Conservation (phyloP, 2,888 invertebrate genomes). For the Acanthococcus lagerstroemiae region DNA sequence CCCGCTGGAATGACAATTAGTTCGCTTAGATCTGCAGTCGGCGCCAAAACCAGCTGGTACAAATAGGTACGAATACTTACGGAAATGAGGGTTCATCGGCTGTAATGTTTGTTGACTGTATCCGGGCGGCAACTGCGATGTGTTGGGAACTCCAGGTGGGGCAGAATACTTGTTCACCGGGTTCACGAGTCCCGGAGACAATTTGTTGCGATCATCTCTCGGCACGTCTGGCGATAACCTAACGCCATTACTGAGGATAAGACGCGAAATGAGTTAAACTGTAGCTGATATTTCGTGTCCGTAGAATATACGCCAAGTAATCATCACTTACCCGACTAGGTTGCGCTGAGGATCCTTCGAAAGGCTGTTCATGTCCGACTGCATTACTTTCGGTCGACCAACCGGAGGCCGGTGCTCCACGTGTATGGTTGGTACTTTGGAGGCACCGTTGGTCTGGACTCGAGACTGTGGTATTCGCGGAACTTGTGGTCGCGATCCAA, state of each 20-base stretch:
- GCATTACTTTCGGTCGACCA: constrained; percentile 1
- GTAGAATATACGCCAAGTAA: neutral
- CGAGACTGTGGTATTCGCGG: neutral
- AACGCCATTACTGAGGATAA: neutral
- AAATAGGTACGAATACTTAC: no score
- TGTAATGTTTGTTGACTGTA: constrained; percentile 2
- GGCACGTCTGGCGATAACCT: neutral
- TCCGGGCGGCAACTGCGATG: neutral
- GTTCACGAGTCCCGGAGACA: neutral
- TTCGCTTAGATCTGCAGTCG: no score
- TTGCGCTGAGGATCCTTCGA: neutral
- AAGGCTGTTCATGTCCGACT: neutral
- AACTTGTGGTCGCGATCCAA: neutral
- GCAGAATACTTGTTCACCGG: neutral
- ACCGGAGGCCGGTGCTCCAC: constrained; percentile 3
- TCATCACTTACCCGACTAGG: neutral
- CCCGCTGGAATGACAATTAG: no score
- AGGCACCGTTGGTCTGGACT: neutral
- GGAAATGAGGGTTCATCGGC: neutral
- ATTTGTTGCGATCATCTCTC: neutral
- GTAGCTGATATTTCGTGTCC: no score
- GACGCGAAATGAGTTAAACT: no score
- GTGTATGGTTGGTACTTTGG: constrained; percentile 8
- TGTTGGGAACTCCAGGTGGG: neutral
- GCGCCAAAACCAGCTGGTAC: no score